Conservation (phyloP, 2,888 invertebrate genomes). For the Meganola albula region DNA sequence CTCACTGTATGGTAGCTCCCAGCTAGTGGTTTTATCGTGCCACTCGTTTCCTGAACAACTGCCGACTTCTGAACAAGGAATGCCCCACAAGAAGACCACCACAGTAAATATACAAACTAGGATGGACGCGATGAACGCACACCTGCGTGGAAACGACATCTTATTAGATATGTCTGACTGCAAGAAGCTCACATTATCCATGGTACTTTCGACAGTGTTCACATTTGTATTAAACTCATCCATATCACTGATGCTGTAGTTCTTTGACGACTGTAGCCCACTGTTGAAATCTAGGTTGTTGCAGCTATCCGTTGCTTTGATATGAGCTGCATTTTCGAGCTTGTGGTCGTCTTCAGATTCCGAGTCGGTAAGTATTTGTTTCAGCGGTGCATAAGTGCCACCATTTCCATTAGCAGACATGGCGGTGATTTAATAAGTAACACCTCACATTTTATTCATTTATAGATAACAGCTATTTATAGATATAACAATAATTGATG, state of each 20-base stretch:
- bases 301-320: constrained; percentile 55
- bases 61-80: constrained; percentile 84
- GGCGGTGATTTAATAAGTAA: constrained; percentile 25
- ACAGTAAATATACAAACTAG: constrained; percentile 83
- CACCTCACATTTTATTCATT: constrained; percentile 16
- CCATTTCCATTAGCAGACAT: constrained; percentile 70
- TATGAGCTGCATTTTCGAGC: constrained; percentile 51
- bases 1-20: constrained; percentile 82
- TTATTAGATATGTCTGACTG: constrained; percentile 69
- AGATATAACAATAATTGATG: no score
- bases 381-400: constrained; percentile 84
- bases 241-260: constrained; percentile 67
- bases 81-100: constrained; percentile 84
- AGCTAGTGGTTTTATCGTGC: constrained; percentile 79
- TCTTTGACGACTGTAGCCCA: constrained; percentile 62
- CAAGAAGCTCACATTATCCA: constrained; percentile 70
- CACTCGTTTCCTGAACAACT: constrained; percentile 77
- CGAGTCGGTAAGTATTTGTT: constrained; percentile 86
- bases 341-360: constrained; percentile 84
- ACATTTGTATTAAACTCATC: constrained; percentile 68
- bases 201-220: constrained; percentile 67
- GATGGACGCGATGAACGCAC: constrained; percentile 84
- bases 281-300: constrained; percentile 68
- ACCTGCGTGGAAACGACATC: constrained; percentile 83
- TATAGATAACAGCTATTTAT: constrained; percentile 1